Evolutionary conservation across 1,140 invertebrate genomes (phyloP).

Genomic region (Bathynomus jamesi): DNA sequence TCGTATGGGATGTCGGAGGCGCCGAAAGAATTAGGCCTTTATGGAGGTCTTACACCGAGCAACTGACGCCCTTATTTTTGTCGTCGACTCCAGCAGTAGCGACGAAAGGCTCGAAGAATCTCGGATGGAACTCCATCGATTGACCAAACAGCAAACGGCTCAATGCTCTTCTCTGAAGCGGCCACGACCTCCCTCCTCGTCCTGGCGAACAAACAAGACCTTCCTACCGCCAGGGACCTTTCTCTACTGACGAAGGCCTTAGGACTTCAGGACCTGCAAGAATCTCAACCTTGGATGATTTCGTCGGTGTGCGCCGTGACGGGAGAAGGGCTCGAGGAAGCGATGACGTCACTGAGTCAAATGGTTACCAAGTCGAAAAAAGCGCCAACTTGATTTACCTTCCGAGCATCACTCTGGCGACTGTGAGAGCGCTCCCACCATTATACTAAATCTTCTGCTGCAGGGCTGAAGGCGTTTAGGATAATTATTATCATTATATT

Average conservation of each 20-base stretch:
- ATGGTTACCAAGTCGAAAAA: conserved; percentile 90
- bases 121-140: conserved; percentile 84
- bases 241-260: conserved; percentile 75
- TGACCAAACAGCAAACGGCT: conserved; percentile 79
- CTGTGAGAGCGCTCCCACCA: too few species aligned
- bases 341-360: conserved; percentile 83
- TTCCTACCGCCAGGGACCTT: conserved; percentile 23
- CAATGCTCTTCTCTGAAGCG: conserved; percentile 7
- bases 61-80: conserved; percentile 91
- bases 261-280: conserved; percentile 69
- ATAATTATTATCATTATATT: too few species aligned
- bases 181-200: conserved; percentile 26
- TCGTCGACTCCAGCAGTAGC: conserved; percentile 83
- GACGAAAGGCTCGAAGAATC: conserved; percentile 86
- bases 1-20: conserved; percentile 88
- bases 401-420: too few species aligned
- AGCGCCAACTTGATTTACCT: too few species aligned
- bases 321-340: conserved; percentile 90
- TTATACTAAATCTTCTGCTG: too few species aligned
- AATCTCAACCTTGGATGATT: conserved; percentile 66
- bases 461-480: too few species aligned
- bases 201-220: conserved; percentile 37
- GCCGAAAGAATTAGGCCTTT: conserved; percentile 87
- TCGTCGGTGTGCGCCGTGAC: conserved; percentile 93
- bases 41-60: conserved; percentile 87